phyloP scores from a whole-genome alignment of 2,888 invertebrate genomes.

The Masnerella sp. region DNA sequence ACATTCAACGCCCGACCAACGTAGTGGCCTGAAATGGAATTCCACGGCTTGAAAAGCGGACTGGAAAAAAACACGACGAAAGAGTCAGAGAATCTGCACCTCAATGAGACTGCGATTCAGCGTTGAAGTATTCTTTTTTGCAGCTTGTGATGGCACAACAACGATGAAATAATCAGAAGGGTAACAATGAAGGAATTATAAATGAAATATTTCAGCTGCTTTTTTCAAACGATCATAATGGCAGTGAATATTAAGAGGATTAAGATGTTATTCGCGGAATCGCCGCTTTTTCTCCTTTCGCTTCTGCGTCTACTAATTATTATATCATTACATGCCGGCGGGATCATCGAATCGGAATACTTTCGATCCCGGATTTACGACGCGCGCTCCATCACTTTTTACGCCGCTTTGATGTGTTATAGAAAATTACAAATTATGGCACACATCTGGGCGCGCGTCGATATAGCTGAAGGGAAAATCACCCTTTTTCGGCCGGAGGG shows the following conservation, averaged over 20 bases:
- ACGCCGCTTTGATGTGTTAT: slow-evolving; percentile 11
- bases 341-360: slow-evolving; percentile 26
- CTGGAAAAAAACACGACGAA: slow-evolving; percentile 54
- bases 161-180: slow-evolving; percentile 54
- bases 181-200: slow-evolving; percentile 50
- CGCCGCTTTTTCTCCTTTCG: slow-evolving; percentile 3
- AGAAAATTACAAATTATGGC: slow-evolving; percentile 17
- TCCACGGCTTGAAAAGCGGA: slow-evolving; percentile 45
- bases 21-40: slow-evolving; percentile 54
- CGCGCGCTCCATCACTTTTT: slow-evolving; percentile 11
- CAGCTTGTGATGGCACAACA: slow-evolving; percentile 49
- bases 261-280: slow-evolving; percentile 37
- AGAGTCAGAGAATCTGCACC: slow-evolving; percentile 55
- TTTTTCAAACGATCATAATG: slow-evolving; percentile 36
- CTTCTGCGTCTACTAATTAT: slow-evolving; percentile 24
- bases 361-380: slow-evolving; percentile 11
- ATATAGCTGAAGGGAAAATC: neutral
- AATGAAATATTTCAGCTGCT: slow-evolving; percentile 42
- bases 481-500: slow-evolving; percentile 1
- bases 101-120: slow-evolving; percentile 55
- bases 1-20: slow-evolving; percentile 45
- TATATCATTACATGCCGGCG: neutral
- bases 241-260: slow-evolving; percentile 45
- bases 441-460: neutral
- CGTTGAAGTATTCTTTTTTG: slow-evolving; percentile 48